Conservation (phyloP, 2,113 vertebrate species). For the Esox niger region DNA sequence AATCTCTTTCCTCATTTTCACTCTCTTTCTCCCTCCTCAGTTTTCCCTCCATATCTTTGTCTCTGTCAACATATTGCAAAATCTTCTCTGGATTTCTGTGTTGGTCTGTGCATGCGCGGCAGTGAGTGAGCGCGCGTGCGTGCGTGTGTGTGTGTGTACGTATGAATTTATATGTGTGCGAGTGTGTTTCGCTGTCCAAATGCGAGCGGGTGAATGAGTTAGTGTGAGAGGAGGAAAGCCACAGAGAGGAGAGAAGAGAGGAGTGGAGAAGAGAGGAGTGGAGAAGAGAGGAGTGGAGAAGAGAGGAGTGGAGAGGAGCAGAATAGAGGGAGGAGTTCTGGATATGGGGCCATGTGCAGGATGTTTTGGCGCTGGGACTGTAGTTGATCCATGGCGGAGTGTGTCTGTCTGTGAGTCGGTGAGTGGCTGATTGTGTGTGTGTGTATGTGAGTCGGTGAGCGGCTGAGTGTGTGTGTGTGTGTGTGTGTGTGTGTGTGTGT, state of each 20-base stretch:
- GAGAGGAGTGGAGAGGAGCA: conserved; percentile 21
- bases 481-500: conserved; percentile 22
- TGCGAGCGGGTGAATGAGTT: conserved; percentile 1
- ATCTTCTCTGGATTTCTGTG: conserved; percentile 55
- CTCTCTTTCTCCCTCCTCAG: conserved; percentile 31
- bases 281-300: background rate
- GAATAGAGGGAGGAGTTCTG: conserved; percentile 25
- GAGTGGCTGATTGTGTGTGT: conserved; percentile 30
- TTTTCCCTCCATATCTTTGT: conserved; percentile 29
- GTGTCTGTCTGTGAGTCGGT: conserved; percentile 20
- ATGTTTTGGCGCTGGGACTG: conserved; percentile 57
- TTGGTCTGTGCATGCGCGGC: conserved; percentile 20
- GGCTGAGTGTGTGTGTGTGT: conserved; percentile 14
- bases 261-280: conserved; percentile 19
- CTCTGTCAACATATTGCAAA: conserved; percentile 60
- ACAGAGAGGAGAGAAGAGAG: conserved; percentile 17
- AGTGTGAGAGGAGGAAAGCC: background rate
- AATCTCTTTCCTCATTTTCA: conserved; percentile 19
- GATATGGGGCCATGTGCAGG: conserved; percentile 61
- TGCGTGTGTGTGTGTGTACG: background rate
- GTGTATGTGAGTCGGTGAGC: conserved; percentile 29
- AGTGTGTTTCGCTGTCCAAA: conserved; percentile 44
- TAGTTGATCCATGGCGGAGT: conserved; percentile 51
- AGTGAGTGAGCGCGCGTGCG: conserved; percentile 1
- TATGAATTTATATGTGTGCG: conserved; percentile 28